Evolutionary conservation across 2,888 invertebrate species (phyloP).

Genomic region (Dione juno): DNA sequence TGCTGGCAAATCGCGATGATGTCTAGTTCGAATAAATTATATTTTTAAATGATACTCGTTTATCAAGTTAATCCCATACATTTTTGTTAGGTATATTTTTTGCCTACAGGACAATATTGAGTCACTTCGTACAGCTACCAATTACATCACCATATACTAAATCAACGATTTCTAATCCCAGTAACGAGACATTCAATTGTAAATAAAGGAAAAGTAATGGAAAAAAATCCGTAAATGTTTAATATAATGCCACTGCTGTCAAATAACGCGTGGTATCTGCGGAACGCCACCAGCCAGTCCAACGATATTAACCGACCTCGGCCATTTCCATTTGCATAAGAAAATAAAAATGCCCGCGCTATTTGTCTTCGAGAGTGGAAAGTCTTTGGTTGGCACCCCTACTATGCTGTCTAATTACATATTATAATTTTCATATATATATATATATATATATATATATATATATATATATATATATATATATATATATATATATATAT

Average conservation of each 20-base stretch:
- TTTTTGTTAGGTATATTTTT: no score
- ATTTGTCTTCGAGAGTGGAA: slow-evolving; percentile 51
- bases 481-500: no score
- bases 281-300: slow-evolving; percentile 42
- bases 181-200: no score
- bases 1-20: no score
- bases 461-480: not conserved
- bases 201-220: not conserved
- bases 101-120: no score
- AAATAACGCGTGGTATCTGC: slow-evolving; percentile 49
- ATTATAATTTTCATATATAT: not conserved
- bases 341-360: slow-evolving; percentile 54
- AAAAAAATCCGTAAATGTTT: slow-evolving; percentile 8
- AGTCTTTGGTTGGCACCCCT: slow-evolving; percentile 44
- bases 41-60: no score
- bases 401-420: slow-evolving; percentile 29
- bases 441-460: not conserved
- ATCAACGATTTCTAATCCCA: no score
- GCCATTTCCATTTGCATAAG: slow-evolving; percentile 54
- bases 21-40: no score
- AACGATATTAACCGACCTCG: slow-evolving; percentile 50
- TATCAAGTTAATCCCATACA: no score
- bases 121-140: no score
- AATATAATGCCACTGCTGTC: slow-evolving; percentile 39
- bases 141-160: no score